These are phyloP conservation scores for Bombycilla garrulus DNA, from an alignment of 2,113 vertebrate genomes.

Conservation along the genomic window DNA sequence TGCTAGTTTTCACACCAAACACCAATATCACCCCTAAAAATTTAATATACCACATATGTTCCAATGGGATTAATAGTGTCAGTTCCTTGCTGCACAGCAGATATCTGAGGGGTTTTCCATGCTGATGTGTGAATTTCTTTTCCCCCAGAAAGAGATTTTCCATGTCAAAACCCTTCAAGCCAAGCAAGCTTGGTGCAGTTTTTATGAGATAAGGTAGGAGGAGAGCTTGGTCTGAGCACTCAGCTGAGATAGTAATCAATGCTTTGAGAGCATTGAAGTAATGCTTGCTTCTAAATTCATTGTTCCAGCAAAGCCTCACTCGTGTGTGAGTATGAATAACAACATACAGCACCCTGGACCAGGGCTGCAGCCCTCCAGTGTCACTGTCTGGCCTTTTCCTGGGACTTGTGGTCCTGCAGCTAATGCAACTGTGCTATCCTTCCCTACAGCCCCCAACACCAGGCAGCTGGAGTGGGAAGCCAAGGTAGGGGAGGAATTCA, in stretches of 20 bases:
- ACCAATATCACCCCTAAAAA: neutral
- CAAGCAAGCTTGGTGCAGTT: neutral
- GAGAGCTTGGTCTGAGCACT: neutral
- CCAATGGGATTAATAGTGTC: neutral
- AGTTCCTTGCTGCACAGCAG: neutral
- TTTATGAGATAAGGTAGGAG: neutral
- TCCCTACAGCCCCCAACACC: neutral
- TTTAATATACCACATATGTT: neutral
- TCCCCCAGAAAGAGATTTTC: neutral
- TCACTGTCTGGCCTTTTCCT: rapidly evolving
- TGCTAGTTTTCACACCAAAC: neutral
- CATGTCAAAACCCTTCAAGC: rapidly evolving
- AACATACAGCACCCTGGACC: neutral
- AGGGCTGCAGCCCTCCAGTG: neutral
- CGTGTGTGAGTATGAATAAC: neutral
- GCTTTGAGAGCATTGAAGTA: neutral
- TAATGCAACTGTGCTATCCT: neutral
- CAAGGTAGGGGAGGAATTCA: neutral
- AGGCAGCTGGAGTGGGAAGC: neutral
- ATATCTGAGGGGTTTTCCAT: neutral
- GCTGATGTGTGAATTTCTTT: rapidly evolving
- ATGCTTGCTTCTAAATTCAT: neutral
- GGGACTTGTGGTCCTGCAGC: rapidly evolving
- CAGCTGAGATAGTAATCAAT: neutral
- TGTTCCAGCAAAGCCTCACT: neutral